Evolutionary conservation across 2,888 invertebrate genomes (phyloP), one percentile per base, ranked within the genome.

Genomic region (Druceiella hillmani): DNA sequence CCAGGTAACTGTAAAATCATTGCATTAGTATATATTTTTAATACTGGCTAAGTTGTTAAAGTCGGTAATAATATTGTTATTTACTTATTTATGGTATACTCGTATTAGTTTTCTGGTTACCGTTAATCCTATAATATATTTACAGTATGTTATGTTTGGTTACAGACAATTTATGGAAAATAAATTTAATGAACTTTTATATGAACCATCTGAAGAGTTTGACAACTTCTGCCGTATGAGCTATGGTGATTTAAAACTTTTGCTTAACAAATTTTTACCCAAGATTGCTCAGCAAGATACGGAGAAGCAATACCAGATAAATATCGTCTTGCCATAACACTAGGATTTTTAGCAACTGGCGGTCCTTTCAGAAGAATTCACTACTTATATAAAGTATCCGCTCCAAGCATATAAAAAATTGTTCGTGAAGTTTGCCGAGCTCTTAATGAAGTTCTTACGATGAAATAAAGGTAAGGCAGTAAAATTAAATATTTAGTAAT

Each of bases 241-340:
- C 16, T 46, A 32, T 38, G 16, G 39, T 27, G 54, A 55, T 45
- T 56, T 55, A 50, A 52, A 53, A 33, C 37, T 43, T 47, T 48
- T 57, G 32, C 43, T 54, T 27, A 27, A 39, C 3, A 53, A 50
- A 49, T 48, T 52, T 49, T 45, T 48, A 43, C 52, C 51, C 4
- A 46, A 53, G 14, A 53, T 55, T 36, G 46, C 49, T 6, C 53
- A 54, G 45, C 46, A 54, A 37, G 52, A 54, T 43, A 55, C 53
- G 26, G 46, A 27, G 32, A 44, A 39, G 35, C 46, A 11, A 50
- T 55, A 37, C 48, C 52, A 31, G 49, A 50, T 2, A 50, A 52
- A 50, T 45, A 42, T 40, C 52, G 55, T 40, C 44, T 56, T n/a
- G n/a, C n/a, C n/a, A n/a, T n/a, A n/a, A n/a, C n/a, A n/a, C n/a